A percentile compares a stretch with the other conserved stretches of the same genome.
phyloP scores from a whole-genome alignment of 1,140 invertebrate genomes.

The Eufriesea mexicana region DNA sequence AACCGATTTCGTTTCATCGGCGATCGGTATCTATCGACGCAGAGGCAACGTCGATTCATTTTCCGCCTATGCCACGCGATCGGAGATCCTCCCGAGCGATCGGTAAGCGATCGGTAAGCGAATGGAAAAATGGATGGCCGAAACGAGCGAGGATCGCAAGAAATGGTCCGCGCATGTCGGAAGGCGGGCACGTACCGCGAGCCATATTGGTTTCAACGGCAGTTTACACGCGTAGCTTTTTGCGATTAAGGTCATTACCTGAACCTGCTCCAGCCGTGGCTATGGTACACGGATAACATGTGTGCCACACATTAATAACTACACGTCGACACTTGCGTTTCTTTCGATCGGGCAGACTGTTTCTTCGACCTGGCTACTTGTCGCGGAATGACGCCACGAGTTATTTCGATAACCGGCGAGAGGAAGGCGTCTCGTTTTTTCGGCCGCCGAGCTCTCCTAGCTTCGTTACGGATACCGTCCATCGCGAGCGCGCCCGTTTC shows the following conservation, averaged over 20 bases:
- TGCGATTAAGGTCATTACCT: conserved; percentile 54
- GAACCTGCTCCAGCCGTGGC: conserved; percentile 42
- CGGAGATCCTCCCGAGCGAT: no score
- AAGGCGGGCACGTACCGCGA: neutral
- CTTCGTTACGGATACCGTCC: conserved; percentile 39
- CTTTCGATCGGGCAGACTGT: conserved; percentile 51
- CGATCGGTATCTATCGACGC: neutral
- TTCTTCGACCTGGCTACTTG: conserved; percentile 45
- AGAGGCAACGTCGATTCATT: neutral
- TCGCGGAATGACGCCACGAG: conserved; percentile 42
- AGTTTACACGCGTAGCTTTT: conserved; percentile 51
- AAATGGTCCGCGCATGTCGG: neutral
- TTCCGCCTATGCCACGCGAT: no score
- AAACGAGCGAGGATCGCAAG: neutral
- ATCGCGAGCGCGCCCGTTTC: conserved; percentile 31
- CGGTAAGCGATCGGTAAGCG: no score
- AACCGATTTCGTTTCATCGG: neutral
- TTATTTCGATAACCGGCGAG: conserved; percentile 58
- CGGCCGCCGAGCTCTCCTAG: neutral
- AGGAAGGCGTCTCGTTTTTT: conserved; percentile 45
- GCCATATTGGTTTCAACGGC: conserved; percentile 31
- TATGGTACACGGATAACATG: conserved; percentile 24
- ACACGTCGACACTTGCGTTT: conserved; percentile 42
- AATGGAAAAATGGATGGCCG: neutral
- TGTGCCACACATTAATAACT: conserved; percentile 55